Evolutionary conservation across 2,113 vertebrate species (phyloP).

Genomic region (Oriolus oriolus): DNA sequence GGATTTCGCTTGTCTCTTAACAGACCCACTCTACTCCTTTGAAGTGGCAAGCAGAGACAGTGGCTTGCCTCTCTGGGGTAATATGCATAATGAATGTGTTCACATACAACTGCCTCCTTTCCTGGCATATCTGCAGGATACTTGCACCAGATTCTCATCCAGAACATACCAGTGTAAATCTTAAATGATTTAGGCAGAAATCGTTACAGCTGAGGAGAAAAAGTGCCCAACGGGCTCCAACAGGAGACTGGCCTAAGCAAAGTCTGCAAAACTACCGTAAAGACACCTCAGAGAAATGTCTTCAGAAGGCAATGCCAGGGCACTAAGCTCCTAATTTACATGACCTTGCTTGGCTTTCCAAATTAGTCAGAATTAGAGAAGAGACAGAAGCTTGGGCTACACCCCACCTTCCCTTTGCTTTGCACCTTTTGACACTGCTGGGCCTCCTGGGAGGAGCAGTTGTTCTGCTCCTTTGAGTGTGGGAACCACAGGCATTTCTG

Average conservation of each 20-base stretch:
- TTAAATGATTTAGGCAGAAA: background rate
- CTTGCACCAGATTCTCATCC: background rate
- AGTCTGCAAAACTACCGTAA: background rate
- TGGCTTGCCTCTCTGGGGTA: background rate
- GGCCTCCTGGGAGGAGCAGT: background rate
- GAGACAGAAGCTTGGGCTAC: background rate
- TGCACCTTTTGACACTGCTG: background rate
- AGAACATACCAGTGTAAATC: background rate
- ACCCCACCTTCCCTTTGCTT: background rate
- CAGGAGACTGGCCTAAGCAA: background rate
- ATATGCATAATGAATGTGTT: background rate
- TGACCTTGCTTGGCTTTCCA: background rate
- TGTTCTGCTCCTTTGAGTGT: background rate
- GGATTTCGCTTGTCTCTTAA: constrained; percentile 38
- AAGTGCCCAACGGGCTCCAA: background rate
- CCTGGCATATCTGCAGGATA: background rate
- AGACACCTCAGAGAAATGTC: background rate
- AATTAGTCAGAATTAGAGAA: background rate
- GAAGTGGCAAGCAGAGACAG: constrained; percentile 5
- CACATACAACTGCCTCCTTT: background rate
- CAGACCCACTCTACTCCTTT: constrained; percentile 12
- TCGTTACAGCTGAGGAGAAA: background rate
- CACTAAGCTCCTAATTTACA: background rate
- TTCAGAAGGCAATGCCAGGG: background rate
- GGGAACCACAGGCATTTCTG: constrained; percentile 45